Conservation (phyloP, 2,113 vertebrate species). For the Catharus fuscescens region DNA sequence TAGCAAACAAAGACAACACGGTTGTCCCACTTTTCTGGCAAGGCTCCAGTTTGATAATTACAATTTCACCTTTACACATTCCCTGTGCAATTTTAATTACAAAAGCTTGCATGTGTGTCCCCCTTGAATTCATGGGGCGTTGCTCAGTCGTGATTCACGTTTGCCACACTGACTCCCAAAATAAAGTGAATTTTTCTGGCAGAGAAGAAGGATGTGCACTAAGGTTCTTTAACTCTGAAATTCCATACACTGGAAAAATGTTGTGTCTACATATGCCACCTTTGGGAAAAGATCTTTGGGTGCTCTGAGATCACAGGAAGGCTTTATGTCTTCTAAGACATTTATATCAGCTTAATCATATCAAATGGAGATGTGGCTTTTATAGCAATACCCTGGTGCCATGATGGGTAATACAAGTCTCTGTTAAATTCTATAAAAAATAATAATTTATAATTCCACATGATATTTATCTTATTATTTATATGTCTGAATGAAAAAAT, state of each 20-base stretch:
- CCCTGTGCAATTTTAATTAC: background rate
- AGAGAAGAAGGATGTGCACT: background rate
- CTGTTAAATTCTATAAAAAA: background rate
- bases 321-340: background rate
- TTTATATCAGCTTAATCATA: background rate
- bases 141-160: background rate
- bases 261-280: fast-evolving
- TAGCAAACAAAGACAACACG: background rate
- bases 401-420: fast-evolving
- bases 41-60: slow-evolving; percentile 25
- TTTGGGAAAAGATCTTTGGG: background rate
- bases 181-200: background rate
- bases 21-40: background rate
- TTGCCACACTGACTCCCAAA: background rate
- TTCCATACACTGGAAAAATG: background rate
- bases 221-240: background rate
- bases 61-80: background rate
- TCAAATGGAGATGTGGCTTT: background rate
- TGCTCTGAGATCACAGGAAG: background rate
- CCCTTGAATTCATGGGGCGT: background rate
- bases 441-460: background rate
- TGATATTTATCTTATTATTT: background rate
- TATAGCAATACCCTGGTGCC: background rate
- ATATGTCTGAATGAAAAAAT: background rate
- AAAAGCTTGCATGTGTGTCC: background rate